Percentiles rank a stretch among this genome's conserved stretches.
Evolutionary conservation across 2,888 invertebrate genomes (phyloP).

Genomic region (Galeruca laticollis): DNA sequence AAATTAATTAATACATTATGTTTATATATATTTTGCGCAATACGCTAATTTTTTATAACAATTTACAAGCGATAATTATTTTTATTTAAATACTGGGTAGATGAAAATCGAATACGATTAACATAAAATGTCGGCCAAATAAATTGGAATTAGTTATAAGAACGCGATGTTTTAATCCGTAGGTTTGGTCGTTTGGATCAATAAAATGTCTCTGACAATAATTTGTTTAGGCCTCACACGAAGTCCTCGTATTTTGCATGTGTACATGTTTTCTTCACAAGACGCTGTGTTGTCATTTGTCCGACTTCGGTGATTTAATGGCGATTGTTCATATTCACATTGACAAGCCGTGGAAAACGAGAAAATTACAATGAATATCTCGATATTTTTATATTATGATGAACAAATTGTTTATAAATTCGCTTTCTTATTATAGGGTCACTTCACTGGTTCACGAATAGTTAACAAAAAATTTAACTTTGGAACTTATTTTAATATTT

Average conservation of each 20-base stretch:
- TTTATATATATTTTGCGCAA: neutral
- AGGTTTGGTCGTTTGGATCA: constrained; percentile 28
- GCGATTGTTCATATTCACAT: constrained; percentile 11
- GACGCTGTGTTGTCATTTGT: constrained; percentile 15
- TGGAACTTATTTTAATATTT: too few species aligned
- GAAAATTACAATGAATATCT: too few species aligned
- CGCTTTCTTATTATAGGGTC: too few species aligned
- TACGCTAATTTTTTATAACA: neutral
- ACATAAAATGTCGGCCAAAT: neutral
- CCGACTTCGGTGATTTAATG: constrained; percentile 21
- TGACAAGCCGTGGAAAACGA: constrained; percentile 11
- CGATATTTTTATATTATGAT: too few species aligned
- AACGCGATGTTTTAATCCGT: neutral
- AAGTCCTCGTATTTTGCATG: constrained; percentile 46
- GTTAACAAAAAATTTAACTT: too few species aligned
- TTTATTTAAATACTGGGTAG: neutral
- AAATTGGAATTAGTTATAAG: neutral
- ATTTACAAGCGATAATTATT: constrained; percentile 5
- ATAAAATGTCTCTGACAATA: constrained; percentile 50
- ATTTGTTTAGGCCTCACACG: constrained; percentile 45
- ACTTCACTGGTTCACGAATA: too few species aligned
- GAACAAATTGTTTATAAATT: too few species aligned
- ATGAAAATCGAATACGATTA: neutral
- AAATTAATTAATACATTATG: too few species aligned
- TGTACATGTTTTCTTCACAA: constrained; percentile 15